Base-by-base conservation (phyloP, 2,888 invertebrate species). In the Eustalomyia histrio region DNA sequence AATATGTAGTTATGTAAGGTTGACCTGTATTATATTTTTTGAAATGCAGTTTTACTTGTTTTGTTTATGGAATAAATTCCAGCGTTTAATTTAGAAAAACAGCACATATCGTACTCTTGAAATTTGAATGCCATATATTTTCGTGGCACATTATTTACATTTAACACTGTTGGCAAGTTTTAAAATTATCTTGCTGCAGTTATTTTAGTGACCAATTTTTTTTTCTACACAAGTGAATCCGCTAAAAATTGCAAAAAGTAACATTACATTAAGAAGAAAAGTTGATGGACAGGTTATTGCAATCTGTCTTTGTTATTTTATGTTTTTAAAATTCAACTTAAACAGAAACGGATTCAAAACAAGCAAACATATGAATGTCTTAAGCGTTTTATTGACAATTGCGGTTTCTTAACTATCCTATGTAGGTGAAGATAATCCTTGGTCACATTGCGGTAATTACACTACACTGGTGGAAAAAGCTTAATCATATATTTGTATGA, bases 211-310 rank as follows among this genome's bases (percentile, higher is more conserved):
- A 71, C 69, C 67, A 74, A 18, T 71, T 67, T 61, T 53, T 67
- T 58, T 21, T 35, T 64, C 39, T 47, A n/a, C 6, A 16, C 67
- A 61, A 63, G 12, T 29, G 29, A 29, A 29, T 29, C 7, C 29
- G 29, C 29, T 7, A 18, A 17, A 18, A 18, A 2, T 53, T 29
- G 29, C 29, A 29, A 29, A 39, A 10, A 68, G 47, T 21, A 18
- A 57, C 47, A 33, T 68, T 18, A 17, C 57, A 53, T 53, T 60
- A 63, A 52, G 72, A 68, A 76, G 29, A 29, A 80, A 76, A 80
- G 80, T 73, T 68, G 76, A 73, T 68, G 68, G 68, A 65, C 80
- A 73, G 68, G 80, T 80, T 80, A 68, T 64, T 80, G 58, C 72
- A 50, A 75, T 57, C 16, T 29, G 16, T 24, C 16, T 55, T 4